phyloP scores from a whole-genome alignment of 64 coral and sea anemone species.

The Pocillopora damicornis region DNA sequence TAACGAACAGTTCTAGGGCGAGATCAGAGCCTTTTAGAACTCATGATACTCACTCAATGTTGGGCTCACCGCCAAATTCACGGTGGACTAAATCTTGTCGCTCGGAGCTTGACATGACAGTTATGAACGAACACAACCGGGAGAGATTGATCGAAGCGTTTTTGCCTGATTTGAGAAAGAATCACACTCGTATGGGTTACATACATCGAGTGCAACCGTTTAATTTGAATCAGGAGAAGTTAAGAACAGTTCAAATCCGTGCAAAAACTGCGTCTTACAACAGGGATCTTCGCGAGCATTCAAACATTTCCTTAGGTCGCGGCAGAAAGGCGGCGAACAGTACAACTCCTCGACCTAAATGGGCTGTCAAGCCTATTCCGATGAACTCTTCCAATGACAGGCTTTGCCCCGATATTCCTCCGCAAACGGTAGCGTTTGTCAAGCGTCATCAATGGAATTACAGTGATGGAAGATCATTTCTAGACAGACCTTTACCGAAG shows the following conservation, averaged over 20 bases:
- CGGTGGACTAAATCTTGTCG: constrained; percentile 52
- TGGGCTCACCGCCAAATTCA: not conserved
- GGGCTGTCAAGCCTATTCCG: constrained; percentile 70
- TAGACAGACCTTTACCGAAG: constrained; percentile 54
- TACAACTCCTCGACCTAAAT: constrained; percentile 66
- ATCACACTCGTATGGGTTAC: constrained; percentile 69
- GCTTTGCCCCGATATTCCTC: constrained; percentile 56
- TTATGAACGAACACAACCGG: constrained; percentile 63
- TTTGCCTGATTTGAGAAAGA: constrained; percentile 66
- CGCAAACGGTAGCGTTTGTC: constrained; percentile 63
- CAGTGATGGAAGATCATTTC: constrained; percentile 28
- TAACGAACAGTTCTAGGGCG: not conserved
- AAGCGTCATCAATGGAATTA: constrained; percentile 79
- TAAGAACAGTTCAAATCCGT: constrained; percentile 89
- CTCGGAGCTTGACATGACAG: constrained; percentile 65
- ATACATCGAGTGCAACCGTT: constrained; percentile 50
- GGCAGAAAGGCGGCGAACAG: constrained; percentile 74
- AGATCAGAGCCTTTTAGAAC: constrained; percentile 26
- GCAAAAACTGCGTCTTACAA: constrained; percentile 66
- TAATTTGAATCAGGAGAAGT: constrained; percentile 79
- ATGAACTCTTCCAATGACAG: constrained; percentile 70
- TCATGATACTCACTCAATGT: not conserved
- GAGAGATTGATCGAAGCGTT: constrained; percentile 60
- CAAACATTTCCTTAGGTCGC: constrained; percentile 56
- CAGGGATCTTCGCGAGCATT: constrained; percentile 64